Conservation (phyloP, 2,797 vertebrate genomes). For the Smutsia temminckii region DNA sequence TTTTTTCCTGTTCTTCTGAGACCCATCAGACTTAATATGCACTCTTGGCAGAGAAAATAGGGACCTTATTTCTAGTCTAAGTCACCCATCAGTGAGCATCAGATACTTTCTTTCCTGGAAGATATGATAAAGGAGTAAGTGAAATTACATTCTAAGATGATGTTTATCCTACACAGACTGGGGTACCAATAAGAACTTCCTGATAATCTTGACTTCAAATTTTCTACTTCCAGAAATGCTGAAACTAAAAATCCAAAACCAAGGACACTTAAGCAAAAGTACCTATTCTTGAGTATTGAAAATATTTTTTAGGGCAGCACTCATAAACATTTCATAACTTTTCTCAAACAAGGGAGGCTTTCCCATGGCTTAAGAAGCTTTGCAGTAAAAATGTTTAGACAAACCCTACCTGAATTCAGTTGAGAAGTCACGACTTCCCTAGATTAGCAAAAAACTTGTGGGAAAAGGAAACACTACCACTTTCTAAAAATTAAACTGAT, state of each 20-base stretch:
- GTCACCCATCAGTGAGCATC: background rate
- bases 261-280: background rate
- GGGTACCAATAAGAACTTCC: constrained; percentile 47
- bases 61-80: background rate
- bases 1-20: constrained; percentile 17
- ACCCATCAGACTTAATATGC: background rate
- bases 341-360: constrained; percentile 3
- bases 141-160: background rate
- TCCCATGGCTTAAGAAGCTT: background rate
- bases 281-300: background rate
- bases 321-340: constrained; percentile 49
- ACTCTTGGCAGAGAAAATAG: background rate
- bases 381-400: background rate
- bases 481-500: background rate
- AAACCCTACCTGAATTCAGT: background rate
- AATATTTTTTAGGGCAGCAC: constrained; percentile 11
- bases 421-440: background rate
- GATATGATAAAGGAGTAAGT: constrained; percentile 30
- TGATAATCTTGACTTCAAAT: constrained; percentile 46
- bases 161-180: background rate
- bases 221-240: constrained; percentile 40
- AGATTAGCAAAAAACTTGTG: background rate
- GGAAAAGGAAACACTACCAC: background rate
- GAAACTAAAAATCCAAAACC: constrained; percentile 37
- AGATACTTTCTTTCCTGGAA: constrained; percentile 50